Evolutionary conservation across 2,888 invertebrate genomes (phyloP), one percentile per base, ranked within the genome.

Genomic region (Dasypogon diadema): DNA sequence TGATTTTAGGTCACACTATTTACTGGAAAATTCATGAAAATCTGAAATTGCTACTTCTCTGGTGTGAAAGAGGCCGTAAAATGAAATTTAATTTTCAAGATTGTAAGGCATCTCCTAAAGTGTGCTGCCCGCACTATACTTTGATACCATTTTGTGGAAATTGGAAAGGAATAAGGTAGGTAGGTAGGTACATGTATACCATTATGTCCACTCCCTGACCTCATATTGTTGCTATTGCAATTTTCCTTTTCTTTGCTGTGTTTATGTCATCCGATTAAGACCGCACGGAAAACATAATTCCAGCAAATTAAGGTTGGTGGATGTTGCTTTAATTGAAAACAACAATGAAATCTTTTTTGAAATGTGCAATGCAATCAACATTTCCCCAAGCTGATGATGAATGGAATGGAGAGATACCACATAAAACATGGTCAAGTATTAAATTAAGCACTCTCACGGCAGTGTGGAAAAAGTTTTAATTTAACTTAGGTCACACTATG

Each of bases 1-100:
- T 70, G 70, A 70, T 70, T 70, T 70, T 54, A 70, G 70, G 70
- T 70, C 70, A 34, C 51, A 70, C 70, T 70, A 70, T 70, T n/a
- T 54, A 70, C 70, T 70, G 70, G 70, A 70, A 70, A 70, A 70
- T 70, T 70, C 70, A 70, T 70, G 70, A 70, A 70, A 70, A 54
- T 54, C 70, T 30, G 14, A 51, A 54, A 70, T 54, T 70, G 70
- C 34, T 70, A 54, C 34, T 51, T 16, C 51, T 51, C 54, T 30
- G 16, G 54, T 54, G 70, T 51, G 70, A 70, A 51, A 18, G 70
- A 70, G 70, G 70, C 70, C 70, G 54, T 70, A 54, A 70, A 70
- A 70, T 70, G 70, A 70, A 70, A 70, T 70, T 70, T 70, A 70
- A 70, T 70, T 70, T 70, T 70, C 70, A 18, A 70, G 70, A 54